phyloP scores from a whole-genome alignment of 2,113 vertebrate genomes.

The Alligator mississippiensis region DNA sequence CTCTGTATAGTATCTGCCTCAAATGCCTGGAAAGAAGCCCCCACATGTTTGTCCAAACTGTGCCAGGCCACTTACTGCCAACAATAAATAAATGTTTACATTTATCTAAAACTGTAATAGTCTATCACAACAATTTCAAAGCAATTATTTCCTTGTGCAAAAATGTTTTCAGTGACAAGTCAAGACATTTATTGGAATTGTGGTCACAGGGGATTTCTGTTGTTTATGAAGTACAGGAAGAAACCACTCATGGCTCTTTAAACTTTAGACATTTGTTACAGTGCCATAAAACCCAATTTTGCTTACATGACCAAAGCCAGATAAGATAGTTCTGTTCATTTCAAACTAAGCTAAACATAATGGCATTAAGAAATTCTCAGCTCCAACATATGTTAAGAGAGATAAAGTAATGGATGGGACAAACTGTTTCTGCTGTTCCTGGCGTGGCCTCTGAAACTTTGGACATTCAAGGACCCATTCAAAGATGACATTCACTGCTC shows the following conservation, averaged over 20 bases:
- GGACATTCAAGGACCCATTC: neutral
- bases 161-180: constrained; percentile 26
- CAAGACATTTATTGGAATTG: neutral
- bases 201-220: neutral
- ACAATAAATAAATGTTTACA: neutral
- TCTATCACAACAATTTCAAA: constrained; percentile 29
- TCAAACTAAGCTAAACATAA: accelerated
- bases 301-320: neutral
- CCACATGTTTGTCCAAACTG: neutral
- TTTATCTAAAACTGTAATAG: neutral
- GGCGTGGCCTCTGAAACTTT: neutral
- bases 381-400: neutral
- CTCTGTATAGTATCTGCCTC: neutral
- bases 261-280: neutral
- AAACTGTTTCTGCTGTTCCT: neutral
- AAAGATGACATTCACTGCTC: neutral
- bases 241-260: neutral
- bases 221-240: neutral
- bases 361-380: neutral
- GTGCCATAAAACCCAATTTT: neutral
- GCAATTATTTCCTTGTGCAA: neutral
- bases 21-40: neutral
- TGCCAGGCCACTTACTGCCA: neutral
- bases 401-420: neutral
- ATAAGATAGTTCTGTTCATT: neutral